Conservation (phyloP, 2,888 invertebrate species). For the Epistrophe eligans region DNA sequence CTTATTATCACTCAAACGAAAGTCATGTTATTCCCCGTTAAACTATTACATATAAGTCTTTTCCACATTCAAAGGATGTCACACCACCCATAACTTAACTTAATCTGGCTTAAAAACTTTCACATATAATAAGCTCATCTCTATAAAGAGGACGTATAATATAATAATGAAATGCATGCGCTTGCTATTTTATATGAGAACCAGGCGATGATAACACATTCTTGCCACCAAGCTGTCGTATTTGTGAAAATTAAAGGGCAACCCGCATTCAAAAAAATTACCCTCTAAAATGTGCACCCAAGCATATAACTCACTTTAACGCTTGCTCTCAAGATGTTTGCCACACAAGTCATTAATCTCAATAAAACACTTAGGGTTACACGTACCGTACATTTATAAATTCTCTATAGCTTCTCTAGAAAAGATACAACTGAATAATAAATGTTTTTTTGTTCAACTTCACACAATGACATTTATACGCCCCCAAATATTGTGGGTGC, state of each 20-base stretch:
- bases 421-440: conserved; percentile 57
- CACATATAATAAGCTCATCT: conserved; percentile 5
- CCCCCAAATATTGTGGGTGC: conserved; percentile 55
- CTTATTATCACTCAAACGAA: conserved; percentile 27
- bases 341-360: conserved; percentile 71
- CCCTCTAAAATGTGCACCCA: conserved; percentile 33
- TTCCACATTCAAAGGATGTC: conserved; percentile 8
- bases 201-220: conserved; percentile 22
- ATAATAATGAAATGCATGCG: conserved; percentile 7
- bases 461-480: conserved; percentile 65
- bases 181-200: background rate
- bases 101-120: conserved; percentile 34
- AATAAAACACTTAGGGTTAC: conserved; percentile 63
- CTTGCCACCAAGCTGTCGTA: conserved; percentile 12
- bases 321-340: conserved; percentile 23
- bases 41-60: background rate
- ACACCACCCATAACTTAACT: conserved; percentile 18
- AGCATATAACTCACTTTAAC: conserved; percentile 52
- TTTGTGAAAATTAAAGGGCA: conserved; percentile 36
- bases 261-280: conserved; percentile 3
- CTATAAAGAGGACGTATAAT: background rate
- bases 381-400: background rate
- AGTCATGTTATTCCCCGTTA: conserved; percentile 2
- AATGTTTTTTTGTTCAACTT: conserved; percentile 58
- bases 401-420: background rate